Base-by-base conservation (phyloP, 2,797 vertebrate genomes). In the Spinus pinus region DNA sequence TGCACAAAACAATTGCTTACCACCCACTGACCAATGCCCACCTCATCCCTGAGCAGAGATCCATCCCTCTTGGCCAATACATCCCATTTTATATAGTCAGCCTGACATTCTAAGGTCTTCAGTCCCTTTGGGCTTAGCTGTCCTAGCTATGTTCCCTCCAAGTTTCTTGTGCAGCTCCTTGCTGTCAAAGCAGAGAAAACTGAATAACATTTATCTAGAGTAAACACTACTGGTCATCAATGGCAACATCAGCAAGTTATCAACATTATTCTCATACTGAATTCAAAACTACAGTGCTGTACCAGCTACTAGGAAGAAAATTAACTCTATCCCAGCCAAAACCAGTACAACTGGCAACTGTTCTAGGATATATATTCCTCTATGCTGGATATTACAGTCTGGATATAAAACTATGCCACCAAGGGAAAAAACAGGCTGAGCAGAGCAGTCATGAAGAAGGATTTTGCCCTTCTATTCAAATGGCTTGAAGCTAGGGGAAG, bases 401-500 rank as follows among this genome's bases (percentile, higher is more conserved):
- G 46, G 22, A 66, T 51, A 39, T 50, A 67, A 88, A 67, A 79
- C 62, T 56, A 21, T 57, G 31, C 25, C 8, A 44, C 49, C 20
- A 66, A 56, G n/a, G 14, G 62, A 86, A 90, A 46, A 31, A 66
- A 74, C 11, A 54, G 23, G 4, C 37, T 69, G 25, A 7, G 20
- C 30, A 90, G 33, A 91, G 44, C 15, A 33, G 44, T 70, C 44
- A 22, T 39, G 30, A 9, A 50, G 56, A 74, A 66, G 41, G n/a
- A 61, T 65, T 94, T 72, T 88, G 21, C 44, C 17, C 19, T 81
- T 91, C 21, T 51, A 28, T 37, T 85, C 33, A 71, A 90, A 56
- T 46, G 39, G 14, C 21, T 90, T 82, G n/a, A 39, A 93, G 10
- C 14, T 58, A 62, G 9, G 13, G 23, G 15, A 75, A 61, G 49